These are phyloP conservation scores for Dryobotodes eremita DNA, from an alignment of 2,888 invertebrate species.

Conservation along the genomic window DNA sequence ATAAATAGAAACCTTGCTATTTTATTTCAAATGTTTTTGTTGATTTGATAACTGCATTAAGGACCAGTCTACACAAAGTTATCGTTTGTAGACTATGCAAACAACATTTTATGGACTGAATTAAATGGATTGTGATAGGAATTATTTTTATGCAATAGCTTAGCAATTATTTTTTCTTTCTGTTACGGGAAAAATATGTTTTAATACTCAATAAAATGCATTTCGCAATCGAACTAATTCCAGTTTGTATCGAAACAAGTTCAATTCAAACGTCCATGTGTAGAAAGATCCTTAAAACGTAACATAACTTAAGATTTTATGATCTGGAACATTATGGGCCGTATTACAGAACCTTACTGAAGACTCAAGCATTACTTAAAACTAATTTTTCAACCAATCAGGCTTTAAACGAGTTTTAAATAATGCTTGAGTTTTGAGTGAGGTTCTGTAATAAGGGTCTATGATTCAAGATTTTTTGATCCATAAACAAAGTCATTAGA, in stretches of 20 bases:
- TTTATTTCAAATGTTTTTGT: conserved; percentile 11
- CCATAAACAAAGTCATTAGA: conserved; percentile 20
- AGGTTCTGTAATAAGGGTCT: too few relatives aligned
- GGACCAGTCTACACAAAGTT: conserved; percentile 13
- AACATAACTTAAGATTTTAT: conserved; percentile 8
- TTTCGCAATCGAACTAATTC: neutral
- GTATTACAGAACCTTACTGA: too few relatives aligned
- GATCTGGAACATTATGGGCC: neutral
- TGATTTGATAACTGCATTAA: neutral
- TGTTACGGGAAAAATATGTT: too few relatives aligned
- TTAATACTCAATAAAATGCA: neutral
- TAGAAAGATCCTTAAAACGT: conserved; percentile 9
- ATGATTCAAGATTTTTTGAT: conserved; percentile 11
- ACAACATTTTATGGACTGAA: neutral
- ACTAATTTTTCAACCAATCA: too few relatives aligned
- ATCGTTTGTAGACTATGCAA: too few relatives aligned
- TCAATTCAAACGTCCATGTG: conserved; percentile 1
- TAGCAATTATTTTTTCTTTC: too few relatives aligned
- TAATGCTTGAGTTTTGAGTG: too few relatives aligned
- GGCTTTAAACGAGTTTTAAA: too few relatives aligned
- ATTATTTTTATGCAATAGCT: too few relatives aligned
- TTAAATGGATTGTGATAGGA: neutral
- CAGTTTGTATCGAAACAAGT: neutral
- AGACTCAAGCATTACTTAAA: too few relatives aligned
- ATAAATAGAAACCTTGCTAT: conserved; percentile 50